Conservation (phyloP, 1,140 invertebrate species). For the Samia ricini region DNA sequence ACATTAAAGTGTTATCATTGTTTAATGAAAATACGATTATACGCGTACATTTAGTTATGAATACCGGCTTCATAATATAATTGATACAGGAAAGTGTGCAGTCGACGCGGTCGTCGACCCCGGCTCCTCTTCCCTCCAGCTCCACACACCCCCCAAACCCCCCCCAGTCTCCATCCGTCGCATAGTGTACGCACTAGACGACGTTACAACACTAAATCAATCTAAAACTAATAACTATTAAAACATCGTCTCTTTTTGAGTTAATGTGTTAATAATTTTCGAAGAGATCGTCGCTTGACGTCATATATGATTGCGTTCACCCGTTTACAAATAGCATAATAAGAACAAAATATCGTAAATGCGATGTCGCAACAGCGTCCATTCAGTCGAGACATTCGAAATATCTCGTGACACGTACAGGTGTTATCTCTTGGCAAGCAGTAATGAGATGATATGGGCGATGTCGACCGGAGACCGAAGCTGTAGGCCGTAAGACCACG, state of each 20-base stretch:
- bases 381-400: background rate
- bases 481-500: too few species aligned
- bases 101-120: conserved; percentile 1
- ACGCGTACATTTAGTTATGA: background rate
- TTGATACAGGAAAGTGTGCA: background rate
- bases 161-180: too few species aligned
- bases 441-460: too few species aligned
- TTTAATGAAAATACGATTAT: background rate
- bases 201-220: background rate
- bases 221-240: background rate
- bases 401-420: background rate
- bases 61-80: background rate
- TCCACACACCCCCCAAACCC: background rate
- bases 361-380: too few species aligned
- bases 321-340: too few species aligned
- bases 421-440: background rate
- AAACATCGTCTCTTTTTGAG: too few species aligned
- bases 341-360: too few species aligned
- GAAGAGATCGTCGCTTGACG: too few species aligned
- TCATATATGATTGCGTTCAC: too few species aligned
- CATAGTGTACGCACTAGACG: background rate
- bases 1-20: background rate
- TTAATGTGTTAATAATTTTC: too few species aligned
- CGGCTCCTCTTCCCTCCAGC: background rate
- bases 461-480: too few species aligned